These are phyloP conservation scores for Charina bottae DNA, from an alignment of 2,113 vertebrate genomes.

Conservation along the genomic window DNA sequence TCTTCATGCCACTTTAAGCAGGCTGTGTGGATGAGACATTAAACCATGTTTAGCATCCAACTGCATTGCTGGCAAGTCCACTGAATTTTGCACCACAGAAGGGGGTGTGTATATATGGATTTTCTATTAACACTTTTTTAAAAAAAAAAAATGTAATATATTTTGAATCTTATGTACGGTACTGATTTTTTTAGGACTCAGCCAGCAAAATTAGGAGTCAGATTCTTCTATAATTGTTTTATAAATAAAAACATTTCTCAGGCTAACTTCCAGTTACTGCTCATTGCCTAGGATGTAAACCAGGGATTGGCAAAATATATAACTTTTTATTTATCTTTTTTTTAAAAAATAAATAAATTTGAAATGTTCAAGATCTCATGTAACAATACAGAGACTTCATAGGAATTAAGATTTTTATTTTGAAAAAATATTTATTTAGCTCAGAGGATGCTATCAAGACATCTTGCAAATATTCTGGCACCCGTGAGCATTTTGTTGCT, in stretches of 20 bases:
- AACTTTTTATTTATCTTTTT: not conserved
- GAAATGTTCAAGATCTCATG: not conserved
- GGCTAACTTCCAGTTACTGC: not conserved
- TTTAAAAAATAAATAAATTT: too few relatives aligned
- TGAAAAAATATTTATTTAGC: not conserved
- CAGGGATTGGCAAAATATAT: not conserved
- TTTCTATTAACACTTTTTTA: not conserved
- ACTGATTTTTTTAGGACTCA: not conserved
- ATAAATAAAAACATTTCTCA: not conserved
- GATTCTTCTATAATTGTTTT: not conserved
- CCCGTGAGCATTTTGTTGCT: not conserved
- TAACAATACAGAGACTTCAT: not conserved
- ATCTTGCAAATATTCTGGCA: not conserved
- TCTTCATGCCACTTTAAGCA: not conserved
- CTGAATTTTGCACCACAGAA: not conserved
- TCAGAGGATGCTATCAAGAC: not conserved
- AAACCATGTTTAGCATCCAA: not conserved
- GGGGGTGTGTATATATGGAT: not conserved
- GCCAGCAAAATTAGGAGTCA: not conserved
- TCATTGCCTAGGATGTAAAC: not conserved
- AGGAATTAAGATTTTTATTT: not conserved
- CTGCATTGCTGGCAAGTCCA: not conserved
- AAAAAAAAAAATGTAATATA: too few relatives aligned
- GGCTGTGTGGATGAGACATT: not conserved
- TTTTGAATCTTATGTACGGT: not conserved